These are phyloP conservation scores for Edolisoma coerulescens DNA, from an alignment of 2,113 vertebrate genomes.

Conservation along the genomic window DNA sequence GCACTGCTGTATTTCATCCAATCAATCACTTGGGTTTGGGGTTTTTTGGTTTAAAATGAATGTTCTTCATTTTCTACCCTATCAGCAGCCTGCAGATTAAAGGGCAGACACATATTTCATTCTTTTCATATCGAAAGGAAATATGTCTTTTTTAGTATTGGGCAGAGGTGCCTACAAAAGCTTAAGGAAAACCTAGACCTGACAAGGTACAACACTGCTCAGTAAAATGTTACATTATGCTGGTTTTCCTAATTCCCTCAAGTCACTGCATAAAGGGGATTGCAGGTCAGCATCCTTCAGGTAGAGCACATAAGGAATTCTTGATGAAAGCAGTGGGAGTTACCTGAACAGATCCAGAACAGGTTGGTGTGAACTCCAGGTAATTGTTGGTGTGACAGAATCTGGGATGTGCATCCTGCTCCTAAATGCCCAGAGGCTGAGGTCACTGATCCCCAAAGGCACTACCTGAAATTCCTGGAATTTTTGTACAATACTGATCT, in stretches of 20 bases:
- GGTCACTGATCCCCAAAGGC: too few species aligned
- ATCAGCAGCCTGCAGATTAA: neutral
- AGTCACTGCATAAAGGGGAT: neutral
- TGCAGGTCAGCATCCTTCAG: neutral
- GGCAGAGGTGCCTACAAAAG: neutral
- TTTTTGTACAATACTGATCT: neutral
- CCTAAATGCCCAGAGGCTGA: neutral
- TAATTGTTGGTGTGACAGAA: rapidly evolving
- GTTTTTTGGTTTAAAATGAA: neutral
- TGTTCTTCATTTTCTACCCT: neutral
- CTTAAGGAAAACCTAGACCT: neutral
- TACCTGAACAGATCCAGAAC: neutral
- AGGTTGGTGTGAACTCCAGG: neutral
- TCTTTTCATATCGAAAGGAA: neutral
- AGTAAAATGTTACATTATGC: neutral
- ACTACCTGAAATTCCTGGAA: neutral
- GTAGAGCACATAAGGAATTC: neutral
- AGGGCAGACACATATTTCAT: neutral
- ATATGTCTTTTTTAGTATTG: neutral
- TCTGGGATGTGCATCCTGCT: rapidly evolving
- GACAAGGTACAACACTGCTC: neutral
- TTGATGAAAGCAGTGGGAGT: neutral
- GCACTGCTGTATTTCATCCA: neutral
- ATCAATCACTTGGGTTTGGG: neutral
- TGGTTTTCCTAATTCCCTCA: neutral